phyloP scores from a whole-genome alignment of 2,797 vertebrate genomes.

The Peromyscus aztecus region DNA sequence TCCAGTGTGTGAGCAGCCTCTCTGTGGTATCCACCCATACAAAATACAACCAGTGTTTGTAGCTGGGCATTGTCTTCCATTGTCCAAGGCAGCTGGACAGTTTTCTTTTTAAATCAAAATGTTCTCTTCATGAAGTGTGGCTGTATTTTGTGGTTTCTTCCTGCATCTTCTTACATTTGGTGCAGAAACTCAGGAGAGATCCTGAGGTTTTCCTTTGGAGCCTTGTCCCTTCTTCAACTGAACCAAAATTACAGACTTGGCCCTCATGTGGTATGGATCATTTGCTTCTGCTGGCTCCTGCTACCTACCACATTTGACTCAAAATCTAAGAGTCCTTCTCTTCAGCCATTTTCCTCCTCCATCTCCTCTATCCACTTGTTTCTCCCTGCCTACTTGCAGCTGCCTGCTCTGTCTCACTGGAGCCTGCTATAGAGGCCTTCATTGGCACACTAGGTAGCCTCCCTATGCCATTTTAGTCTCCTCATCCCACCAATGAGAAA shows the following conservation, averaged over 20 bases:
- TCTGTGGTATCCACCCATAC: too few species aligned
- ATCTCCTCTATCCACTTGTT: not conserved
- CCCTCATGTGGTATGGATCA: not conserved
- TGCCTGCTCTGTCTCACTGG: not conserved
- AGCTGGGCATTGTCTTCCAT: not conserved
- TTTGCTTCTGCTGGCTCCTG: not conserved
- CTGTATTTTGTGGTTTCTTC: not conserved
- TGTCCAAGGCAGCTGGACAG: not conserved
- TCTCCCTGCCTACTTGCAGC: not conserved
- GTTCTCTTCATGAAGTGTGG: not conserved
- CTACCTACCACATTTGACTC: not conserved
- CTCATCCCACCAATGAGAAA: too few species aligned
- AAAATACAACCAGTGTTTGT: not conserved
- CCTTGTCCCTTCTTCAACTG: not conserved
- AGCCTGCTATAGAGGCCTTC: too few species aligned
- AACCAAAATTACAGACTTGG: not conserved
- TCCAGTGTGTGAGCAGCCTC: not conserved
- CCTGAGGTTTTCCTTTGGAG: not conserved
- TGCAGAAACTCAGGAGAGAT: not conserved
- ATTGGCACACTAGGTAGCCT: too few species aligned
- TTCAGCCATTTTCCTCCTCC: not conserved
- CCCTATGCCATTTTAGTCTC: too few species aligned
- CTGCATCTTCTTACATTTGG: not conserved
- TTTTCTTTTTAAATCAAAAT: not conserved
- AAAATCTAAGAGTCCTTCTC: not conserved